Percentiles rank a stretch among this genome's conserved stretches.
Conservation (phyloP, 2,113 vertebrate species). For the Ochotona princeps region DNA sequence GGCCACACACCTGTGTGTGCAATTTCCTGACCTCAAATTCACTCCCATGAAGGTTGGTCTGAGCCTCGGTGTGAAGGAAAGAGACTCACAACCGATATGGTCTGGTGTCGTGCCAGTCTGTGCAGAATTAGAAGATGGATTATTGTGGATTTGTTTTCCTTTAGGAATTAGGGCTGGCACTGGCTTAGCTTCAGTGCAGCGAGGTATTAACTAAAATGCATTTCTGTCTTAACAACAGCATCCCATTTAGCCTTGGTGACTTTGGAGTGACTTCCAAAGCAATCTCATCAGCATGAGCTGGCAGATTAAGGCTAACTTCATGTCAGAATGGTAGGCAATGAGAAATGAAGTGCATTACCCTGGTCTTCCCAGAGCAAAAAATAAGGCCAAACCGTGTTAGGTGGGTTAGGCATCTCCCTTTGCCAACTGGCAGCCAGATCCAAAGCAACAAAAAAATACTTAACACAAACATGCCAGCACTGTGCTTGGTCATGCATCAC, state of each 20-base stretch:
- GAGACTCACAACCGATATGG: constrained; percentile 75
- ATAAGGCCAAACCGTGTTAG: constrained; percentile 50
- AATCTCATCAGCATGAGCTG: constrained; percentile 87
- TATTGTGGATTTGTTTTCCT: constrained; percentile 92
- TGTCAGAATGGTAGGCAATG: constrained; percentile 84
- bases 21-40: constrained; percentile 79
- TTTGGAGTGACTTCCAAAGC: constrained; percentile 90
- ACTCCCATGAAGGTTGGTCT: constrained; percentile 72
- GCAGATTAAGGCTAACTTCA: constrained; percentile 89
- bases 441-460: constrained; percentile 55
- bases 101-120: constrained; percentile 84
- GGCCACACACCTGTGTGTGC: constrained; percentile 74
- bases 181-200: constrained; percentile 89
- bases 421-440: constrained; percentile 55
- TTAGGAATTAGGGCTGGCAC: constrained; percentile 91
- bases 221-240: constrained; percentile 85
- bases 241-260: constrained; percentile 88
- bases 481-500: background rate
- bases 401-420: constrained; percentile 60
- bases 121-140: constrained; percentile 91
- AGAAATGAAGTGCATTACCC: constrained; percentile 78
- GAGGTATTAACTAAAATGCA: constrained; percentile 90
- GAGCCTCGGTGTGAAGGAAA: constrained; percentile 73
- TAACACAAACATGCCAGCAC: constrained; percentile 35
- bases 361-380: constrained; percentile 63